A percentile compares a stretch with the other conserved stretches of the same genome.
phyloP scores from a whole-genome alignment of 2,797 vertebrate genomes.

The Parambassis ranga region DNA sequence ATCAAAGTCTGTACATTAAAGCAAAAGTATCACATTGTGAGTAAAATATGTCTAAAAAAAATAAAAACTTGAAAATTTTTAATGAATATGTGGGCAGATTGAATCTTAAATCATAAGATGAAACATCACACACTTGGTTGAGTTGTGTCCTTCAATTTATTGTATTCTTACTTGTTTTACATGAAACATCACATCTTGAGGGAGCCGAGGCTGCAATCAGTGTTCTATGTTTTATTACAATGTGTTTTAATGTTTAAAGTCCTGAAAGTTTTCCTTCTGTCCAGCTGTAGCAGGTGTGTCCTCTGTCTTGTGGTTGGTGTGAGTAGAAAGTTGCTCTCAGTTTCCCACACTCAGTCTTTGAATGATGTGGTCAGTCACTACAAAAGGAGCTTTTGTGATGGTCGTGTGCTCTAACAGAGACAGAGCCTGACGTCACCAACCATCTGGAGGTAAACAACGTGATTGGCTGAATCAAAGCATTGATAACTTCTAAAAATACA shows the following conservation, averaged over 20 bases:
- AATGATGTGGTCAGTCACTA: slow-evolving; percentile 39
- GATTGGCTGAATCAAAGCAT: not conserved
- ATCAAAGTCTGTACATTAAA: not conserved
- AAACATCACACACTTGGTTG: not conserved
- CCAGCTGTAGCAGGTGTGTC: slow-evolving; percentile 36
- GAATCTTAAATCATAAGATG: too few species aligned
- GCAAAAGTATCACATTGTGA: not conserved
- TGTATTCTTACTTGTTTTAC: too few species aligned
- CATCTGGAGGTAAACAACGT: not conserved
- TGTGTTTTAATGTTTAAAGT: not conserved
- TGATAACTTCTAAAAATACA: not conserved
- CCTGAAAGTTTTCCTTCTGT: not conserved
- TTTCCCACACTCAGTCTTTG: slow-evolving; percentile 67
- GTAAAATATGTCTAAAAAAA: too few species aligned
- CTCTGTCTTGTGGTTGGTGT: slow-evolving; percentile 10
- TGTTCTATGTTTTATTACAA: too few species aligned
- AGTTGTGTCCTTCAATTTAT: too few species aligned
- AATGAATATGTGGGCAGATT: too few species aligned
- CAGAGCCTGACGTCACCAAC: slow-evolving; percentile 30
- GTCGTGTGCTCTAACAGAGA: slow-evolving; percentile 40
- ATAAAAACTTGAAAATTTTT: too few species aligned
- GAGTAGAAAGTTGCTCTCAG: slow-evolving; percentile 46
- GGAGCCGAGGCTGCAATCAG: too few species aligned
- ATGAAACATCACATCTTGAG: too few species aligned
- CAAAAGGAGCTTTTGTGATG: slow-evolving; percentile 58